Base-by-base conservation (phyloP, 2,888 invertebrate species). In the Drosophila hamatofila region DNA sequence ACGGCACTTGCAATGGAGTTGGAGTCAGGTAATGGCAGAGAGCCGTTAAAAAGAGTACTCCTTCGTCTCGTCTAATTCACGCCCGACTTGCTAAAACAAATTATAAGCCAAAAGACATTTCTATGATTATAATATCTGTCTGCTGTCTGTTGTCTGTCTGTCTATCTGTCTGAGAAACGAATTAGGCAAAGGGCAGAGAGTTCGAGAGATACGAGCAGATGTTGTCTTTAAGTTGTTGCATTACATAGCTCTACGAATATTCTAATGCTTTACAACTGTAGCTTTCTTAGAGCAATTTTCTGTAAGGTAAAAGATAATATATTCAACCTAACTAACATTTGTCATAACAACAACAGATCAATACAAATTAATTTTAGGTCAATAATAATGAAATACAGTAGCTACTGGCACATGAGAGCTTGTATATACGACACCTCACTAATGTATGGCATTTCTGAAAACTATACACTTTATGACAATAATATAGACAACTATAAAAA, bases 61-160 rank as follows among this genome's bases (percentile, higher is more conserved):
- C 64, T 37, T 44, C 56, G 72, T 75, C 80, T 75, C 42, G 39
- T 64, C 66, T 63, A 78, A 78, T 56, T 62, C 58, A 78, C 75
- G 81, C 78, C 66, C 75, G 67, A 75, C 48, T 66, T 61, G 56
- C 55, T 59, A 59, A 57, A 67, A 63, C 78, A 75, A 88, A 86
- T 88, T 83, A 88, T 80, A 86, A 79, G 44, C 83, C 67, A 66
- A 67, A 66, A 67, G 76, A 76, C 81, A 83, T 85, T 85, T 63
- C 65, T 48, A 68, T 77, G 76, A 74, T 76, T 79, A 75, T 77
- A 88, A 77, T 64, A 72, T 44, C 41, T 9, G 41, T 18, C 41
- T 41, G 18, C 16, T n/a, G 39, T 39, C 39, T n/a, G 39, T 16
- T 7, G 37, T 37, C 16, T 57, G 30, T 56, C 33, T 54, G 30